Evolutionary conservation across 2,113 vertebrate species (phyloP).

Genomic region (Triplophysa rosa): DNA sequence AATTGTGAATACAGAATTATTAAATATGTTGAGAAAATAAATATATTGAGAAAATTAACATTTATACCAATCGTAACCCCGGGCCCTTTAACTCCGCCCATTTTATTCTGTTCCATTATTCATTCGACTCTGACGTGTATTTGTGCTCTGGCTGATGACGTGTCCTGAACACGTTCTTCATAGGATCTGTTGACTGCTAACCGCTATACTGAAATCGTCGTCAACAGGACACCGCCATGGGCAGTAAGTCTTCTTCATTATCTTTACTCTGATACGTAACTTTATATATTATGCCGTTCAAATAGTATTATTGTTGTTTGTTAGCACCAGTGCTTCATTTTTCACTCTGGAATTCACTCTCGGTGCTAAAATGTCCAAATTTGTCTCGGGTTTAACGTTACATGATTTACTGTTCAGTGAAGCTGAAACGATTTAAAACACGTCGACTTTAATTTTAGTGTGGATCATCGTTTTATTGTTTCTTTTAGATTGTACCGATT

Average conservation of each 20-base stretch:
- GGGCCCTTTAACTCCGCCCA: slow-evolving; percentile 2
- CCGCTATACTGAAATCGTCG: slow-evolving; percentile 46
- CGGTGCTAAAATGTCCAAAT: neutral
- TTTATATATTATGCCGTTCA: neutral
- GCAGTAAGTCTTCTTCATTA: slow-evolving; percentile 64
- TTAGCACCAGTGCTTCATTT: neutral
- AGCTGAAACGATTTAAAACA: neutral
- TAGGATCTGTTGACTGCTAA: slow-evolving; percentile 53
- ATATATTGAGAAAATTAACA: no score
- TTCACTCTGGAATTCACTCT: neutral
- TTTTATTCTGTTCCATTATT: neutral
- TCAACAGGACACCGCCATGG: slow-evolving; percentile 65
- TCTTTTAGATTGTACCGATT: neutral
- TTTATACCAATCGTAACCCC: neutral
- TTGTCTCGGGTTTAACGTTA: neutral
- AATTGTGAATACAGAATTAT: neutral
- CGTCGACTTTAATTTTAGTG: no score
- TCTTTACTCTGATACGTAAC: neutral
- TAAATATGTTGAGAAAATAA: no score
- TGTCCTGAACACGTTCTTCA: slow-evolving; percentile 43
- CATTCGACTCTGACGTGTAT: slow-evolving; percentile 42
- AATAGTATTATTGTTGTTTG: neutral
- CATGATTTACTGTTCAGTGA: neutral
- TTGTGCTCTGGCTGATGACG: slow-evolving; percentile 49
- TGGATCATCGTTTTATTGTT: no score